Conservation (phyloP, 2,888 invertebrate species). For the Pteria penguin region DNA sequence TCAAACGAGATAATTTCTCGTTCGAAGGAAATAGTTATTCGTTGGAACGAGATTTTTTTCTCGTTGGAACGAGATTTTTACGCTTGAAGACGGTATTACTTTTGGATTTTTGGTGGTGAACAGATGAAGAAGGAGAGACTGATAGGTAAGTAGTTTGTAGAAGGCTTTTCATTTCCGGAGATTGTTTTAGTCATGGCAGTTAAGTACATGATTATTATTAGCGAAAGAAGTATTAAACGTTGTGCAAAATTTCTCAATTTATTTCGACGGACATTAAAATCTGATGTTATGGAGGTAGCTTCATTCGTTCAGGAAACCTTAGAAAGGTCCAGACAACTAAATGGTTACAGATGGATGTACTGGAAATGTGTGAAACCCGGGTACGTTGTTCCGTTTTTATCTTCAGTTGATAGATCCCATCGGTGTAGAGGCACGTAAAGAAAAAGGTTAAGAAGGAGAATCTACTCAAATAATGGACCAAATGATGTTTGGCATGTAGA, state of each 20-base stretch:
- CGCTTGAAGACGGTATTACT: too few relatives aligned
- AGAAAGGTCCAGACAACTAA: conserved; percentile 3
- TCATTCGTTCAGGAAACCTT: conserved; percentile 9
- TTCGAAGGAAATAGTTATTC: too few relatives aligned
- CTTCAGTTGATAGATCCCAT: background rate
- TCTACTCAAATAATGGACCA: conserved; percentile 6
- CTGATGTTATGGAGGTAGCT: conserved; percentile 22
- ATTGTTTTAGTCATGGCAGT: background rate
- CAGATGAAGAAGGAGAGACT: too few relatives aligned
- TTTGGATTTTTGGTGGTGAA: too few relatives aligned
- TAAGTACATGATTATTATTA: background rate
- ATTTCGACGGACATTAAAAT: background rate
- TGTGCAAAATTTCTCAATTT: background rate
- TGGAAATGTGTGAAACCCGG: conserved; percentile 23
- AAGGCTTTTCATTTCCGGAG: background rate
- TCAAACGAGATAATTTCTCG: too few relatives aligned
- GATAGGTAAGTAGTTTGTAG: too few relatives aligned
- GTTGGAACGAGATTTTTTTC: too few relatives aligned
- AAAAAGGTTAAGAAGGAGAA: conserved; percentile 1
- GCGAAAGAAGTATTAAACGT: background rate
- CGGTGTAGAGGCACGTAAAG: background rate
- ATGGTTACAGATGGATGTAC: conserved; percentile 43
- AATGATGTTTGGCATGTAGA: conserved; percentile 17
- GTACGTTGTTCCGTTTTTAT: background rate
- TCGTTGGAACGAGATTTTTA: too few relatives aligned